Base-by-base conservation (phyloP, 1,140 invertebrate genomes). In the Drosophila navojoa region DNA sequence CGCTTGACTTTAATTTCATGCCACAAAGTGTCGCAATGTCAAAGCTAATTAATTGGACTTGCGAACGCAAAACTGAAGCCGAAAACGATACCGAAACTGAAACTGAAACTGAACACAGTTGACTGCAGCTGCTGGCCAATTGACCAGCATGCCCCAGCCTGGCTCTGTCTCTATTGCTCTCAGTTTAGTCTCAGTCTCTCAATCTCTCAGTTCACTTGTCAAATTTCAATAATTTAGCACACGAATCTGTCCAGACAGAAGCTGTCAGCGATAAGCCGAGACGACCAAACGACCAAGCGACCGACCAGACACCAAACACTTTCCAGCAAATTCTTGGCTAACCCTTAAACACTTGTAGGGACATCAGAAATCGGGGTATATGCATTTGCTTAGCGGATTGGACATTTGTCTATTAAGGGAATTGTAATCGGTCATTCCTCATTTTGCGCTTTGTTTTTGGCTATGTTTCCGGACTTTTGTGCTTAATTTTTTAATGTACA, bases 41-140 rank as follows among this genome's bases (percentile, higher is more conserved):
- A 74, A 60, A 61, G 81, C 59, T 71, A 86, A 86, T 85, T 85
- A 85, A 85, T 85, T 86, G 60, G 58, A 75, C 86, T 64, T 76
- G 44, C 53, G 64, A 63, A 63, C 63, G 25, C 55, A 54, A 44
- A 50, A 29, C 16, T 52, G 27, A 59, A 11, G 35, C 11, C 29
- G 62, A 57, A 66, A 57, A 44, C 53, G 29, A 22, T 61, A 67
- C 49, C 15, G n/a, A 54, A 67, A 50, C 42, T 53, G 29, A 40
- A 19, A 16, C 60, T 11, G 32, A 49, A 15, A 42, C 29, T 15
- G 6, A 32, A 47, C 9, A 40, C 11, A 74, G 15, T 49, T 25
- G 77, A 76, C 61, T 62, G 58, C 67, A 80, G 52, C 77, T 55
- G 52, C 29, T 54, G 58, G 73, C 52, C 52, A 71, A 75, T 81